Evolutionary conservation across 2,888 invertebrate species (phyloP).

Genomic region (Epinotia demarniana): DNA sequence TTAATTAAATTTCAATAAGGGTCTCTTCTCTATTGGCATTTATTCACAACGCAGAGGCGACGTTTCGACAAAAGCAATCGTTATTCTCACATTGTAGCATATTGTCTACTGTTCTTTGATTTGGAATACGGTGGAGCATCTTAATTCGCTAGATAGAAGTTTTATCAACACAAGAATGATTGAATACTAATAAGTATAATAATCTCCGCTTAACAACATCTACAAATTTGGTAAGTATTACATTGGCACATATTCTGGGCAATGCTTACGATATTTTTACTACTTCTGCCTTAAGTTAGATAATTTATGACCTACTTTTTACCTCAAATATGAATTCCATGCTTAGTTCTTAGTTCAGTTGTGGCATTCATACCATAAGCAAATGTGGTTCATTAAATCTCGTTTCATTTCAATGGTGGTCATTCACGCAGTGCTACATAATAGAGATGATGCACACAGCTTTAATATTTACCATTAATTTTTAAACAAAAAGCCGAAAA

Average conservation of each 20-base stretch:
- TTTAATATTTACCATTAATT: too few relatives aligned
- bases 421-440: slow-evolving; percentile 7
- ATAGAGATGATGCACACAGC: neutral
- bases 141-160: too few relatives aligned
- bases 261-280: neutral
- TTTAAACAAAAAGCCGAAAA: too few relatives aligned
- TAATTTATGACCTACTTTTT: slow-evolving; percentile 14
- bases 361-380: neutral
- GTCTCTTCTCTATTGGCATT: neutral
- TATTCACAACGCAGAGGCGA: neutral
- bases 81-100: neutral
- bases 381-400: slow-evolving; percentile 16
- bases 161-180: too few relatives aligned
- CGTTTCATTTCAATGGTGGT: slow-evolving; percentile 1
- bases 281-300: slow-evolving; percentile 4
- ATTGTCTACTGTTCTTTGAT: too few relatives aligned
- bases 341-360: slow-evolving; percentile 2
- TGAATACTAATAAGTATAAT: too few relatives aligned
- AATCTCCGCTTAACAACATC: too few relatives aligned
- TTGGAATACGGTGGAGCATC: too few relatives aligned
- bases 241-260: neutral
- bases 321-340: slow-evolving; percentile 6
- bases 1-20: slow-evolving; percentile 14
- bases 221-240: too few relatives aligned
- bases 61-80: neutral